phyloP scores from a whole-genome alignment of 2,888 invertebrate genomes.

The Andricus quercusramuli region DNA sequence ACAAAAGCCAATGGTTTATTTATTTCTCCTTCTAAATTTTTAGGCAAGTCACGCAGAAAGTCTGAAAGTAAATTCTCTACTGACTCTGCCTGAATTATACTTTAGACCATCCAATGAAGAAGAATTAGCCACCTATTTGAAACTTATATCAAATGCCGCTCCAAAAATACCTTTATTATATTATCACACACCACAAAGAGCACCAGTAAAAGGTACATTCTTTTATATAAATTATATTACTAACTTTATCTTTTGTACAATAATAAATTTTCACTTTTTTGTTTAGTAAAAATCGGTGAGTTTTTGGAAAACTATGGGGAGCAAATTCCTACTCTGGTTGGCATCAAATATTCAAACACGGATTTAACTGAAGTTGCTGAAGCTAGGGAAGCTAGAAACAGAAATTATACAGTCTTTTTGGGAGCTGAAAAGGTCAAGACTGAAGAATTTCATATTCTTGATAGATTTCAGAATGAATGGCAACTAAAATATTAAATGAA shows the following conservation, averaged over 20 bases:
- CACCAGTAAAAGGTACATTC: conserved; percentile 86
- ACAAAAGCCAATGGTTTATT: neutral
- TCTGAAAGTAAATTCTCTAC: conserved; percentile 84
- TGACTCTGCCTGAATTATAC: conserved; percentile 88
- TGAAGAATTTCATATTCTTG: too few relatives aligned
- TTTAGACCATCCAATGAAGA: conserved; percentile 84
- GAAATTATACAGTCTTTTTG: too few relatives aligned
- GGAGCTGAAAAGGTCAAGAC: too few relatives aligned
- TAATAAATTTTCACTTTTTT: too few relatives aligned
- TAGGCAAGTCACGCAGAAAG: conserved; percentile 86
- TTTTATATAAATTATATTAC: conserved; percentile 31
- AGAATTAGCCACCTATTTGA: conserved; percentile 85
- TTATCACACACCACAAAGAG: conserved; percentile 89
- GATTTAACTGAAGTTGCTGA: too few relatives aligned
- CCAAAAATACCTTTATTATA: conserved; percentile 89
- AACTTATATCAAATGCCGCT: conserved; percentile 84
- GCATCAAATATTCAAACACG: too few relatives aligned
- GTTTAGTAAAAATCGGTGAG: too few relatives aligned
- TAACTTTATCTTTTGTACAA: conserved; percentile 11
- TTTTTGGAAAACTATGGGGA: too few relatives aligned
- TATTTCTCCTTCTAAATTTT: neutral
- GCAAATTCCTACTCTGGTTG: too few relatives aligned
- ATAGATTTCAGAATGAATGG: too few relatives aligned
- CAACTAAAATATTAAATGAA: neutral
- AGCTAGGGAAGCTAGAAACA: too few relatives aligned